These are phyloP conservation scores for Callocephalon fimbriatum DNA, from an alignment of 2,113 vertebrate genomes.

Conservation along the genomic window DNA sequence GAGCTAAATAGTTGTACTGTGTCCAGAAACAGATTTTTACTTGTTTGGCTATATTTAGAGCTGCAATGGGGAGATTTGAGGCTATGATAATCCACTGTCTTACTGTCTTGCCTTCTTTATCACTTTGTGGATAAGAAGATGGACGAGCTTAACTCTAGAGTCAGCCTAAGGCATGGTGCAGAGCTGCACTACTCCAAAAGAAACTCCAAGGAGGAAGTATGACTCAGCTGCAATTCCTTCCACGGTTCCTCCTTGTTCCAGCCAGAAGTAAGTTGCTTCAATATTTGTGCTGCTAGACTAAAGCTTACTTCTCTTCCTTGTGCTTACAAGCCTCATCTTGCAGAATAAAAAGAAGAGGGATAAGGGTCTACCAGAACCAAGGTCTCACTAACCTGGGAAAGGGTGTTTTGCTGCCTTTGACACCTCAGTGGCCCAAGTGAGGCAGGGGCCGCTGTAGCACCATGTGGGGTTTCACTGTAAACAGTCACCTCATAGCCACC, in stretches of 20 bases:
- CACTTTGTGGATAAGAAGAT: background rate
- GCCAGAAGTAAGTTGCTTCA: conserved; percentile 22
- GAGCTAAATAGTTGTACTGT: conserved; percentile 43
- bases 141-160: background rate
- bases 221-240: conserved; percentile 70
- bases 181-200: conserved; percentile 55
- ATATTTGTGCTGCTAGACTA: background rate
- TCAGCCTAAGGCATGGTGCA: conserved; percentile 44
- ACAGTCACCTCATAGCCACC: background rate
- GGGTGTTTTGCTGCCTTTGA: background rate
- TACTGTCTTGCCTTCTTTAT: background rate
- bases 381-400: background rate
- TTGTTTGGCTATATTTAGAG: conserved; percentile 61
- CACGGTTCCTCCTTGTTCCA: conserved; percentile 61
- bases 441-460: background rate
- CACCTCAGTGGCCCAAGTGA: background rate
- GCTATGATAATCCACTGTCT: background rate
- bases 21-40: conserved; percentile 61
- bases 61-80: background rate
- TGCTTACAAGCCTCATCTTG: background rate
- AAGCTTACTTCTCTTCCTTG: background rate
- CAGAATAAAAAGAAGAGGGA: background rate
- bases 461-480: background rate
- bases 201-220: conserved; percentile 64
- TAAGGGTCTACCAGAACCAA: background rate